Evolutionary conservation across 1,140 invertebrate species (phyloP).

Genomic region (Acyrthosiphon pisum): DNA sequence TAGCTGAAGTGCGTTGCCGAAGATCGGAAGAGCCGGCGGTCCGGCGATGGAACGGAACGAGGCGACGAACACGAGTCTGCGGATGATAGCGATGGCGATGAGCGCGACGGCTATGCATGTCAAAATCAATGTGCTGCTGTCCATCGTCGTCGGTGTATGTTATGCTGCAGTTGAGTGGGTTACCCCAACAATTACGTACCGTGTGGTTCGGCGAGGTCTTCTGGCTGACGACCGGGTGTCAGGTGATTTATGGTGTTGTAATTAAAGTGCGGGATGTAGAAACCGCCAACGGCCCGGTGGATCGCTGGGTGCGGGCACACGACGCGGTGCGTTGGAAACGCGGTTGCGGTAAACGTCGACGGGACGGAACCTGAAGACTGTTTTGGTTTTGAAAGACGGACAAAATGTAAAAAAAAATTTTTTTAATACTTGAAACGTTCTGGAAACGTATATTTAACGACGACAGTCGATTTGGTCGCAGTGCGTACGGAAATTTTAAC

Average conservation of each 20-base stretch:
- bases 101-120: conserved; percentile 17
- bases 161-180: no score
- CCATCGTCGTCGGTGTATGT: neutral
- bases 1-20: conserved; percentile 68
- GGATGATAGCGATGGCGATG: neutral
- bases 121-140: neutral
- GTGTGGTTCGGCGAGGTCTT: neutral
- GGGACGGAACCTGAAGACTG: neutral
- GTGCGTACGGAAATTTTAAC: conserved; percentile 1
- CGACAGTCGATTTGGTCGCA: neutral
- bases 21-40: conserved; percentile 66
- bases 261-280: neutral
- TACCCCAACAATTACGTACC: neutral
- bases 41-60: conserved; percentile 62
- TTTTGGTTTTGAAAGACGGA: no score
- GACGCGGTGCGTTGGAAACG: neutral
- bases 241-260: neutral
- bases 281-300: neutral
- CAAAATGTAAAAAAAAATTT: neutral
- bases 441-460: neutral
- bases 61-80: neutral
- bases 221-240: neutral
- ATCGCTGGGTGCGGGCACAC: neutral
- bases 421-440: neutral
- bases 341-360: no score